A percentile compares a stretch with the other conserved stretches of the same genome.
phyloP scores from a whole-genome alignment of 2,113 vertebrate species.

The Anas platyrhynchos region DNA sequence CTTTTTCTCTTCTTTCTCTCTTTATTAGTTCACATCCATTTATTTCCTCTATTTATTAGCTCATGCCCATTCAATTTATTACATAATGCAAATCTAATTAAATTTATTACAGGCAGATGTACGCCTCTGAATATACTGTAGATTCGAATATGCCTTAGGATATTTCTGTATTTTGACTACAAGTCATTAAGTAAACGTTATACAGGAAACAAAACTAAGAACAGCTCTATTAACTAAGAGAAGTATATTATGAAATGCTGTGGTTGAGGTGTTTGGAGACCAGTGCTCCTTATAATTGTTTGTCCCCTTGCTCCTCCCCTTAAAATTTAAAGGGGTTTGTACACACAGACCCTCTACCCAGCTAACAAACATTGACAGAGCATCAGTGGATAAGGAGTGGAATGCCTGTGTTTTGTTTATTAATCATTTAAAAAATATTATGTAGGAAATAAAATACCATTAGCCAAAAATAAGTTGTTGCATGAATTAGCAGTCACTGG shows the following conservation, averaged over 20 bases:
- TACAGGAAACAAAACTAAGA: background rate
- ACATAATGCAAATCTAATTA: slow-evolving; percentile 15
- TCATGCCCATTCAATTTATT: background rate
- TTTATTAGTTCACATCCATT: background rate
- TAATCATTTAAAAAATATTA: background rate
- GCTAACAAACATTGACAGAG: background rate
- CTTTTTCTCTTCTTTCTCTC: background rate
- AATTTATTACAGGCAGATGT: background rate
- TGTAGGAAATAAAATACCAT: background rate
- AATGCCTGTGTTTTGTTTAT: background rate
- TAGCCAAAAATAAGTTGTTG: background rate
- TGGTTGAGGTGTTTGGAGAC: background rate
- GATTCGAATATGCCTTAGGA: background rate
- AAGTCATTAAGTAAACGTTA: slow-evolving; percentile 20
- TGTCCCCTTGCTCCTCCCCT: background rate
- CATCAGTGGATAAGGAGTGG: background rate
- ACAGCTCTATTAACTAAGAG: background rate
- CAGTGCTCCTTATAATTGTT: background rate
- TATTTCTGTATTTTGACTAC: slow-evolving; percentile 17
- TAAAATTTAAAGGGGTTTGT: background rate
- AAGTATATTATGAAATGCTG: background rate
- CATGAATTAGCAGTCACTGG: background rate
- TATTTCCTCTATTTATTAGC: background rate
- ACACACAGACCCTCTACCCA: background rate
- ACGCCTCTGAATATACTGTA: background rate